A percentile compares a stretch with the other conserved stretches of the same genome.
These are phyloP conservation scores for Melitaea cinxia DNA, from an alignment of 1,140 invertebrate genomes.

Conservation along the genomic window DNA sequence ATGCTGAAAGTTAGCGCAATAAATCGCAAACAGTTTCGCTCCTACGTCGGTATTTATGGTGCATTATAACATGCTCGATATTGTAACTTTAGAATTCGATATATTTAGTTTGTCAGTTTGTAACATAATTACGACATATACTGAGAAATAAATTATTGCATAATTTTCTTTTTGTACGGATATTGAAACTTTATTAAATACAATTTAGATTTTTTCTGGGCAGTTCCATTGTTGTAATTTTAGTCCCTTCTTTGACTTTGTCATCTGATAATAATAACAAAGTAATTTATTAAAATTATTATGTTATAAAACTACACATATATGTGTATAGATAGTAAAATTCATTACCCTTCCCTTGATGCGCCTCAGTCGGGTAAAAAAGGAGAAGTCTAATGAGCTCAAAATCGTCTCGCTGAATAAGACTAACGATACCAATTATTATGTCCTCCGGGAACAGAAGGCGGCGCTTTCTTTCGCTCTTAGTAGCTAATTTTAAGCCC, in stretches of 20 bases:
- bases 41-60: background rate
- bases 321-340: background rate
- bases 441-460: background rate
- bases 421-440: conserved; percentile 3
- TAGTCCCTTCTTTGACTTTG: no score
- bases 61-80: background rate
- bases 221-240: background rate
- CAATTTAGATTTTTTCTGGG: no score
- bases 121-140: no score
- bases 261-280: no score
- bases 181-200: no score
- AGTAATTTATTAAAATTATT: no score
- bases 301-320: background rate
- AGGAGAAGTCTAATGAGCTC: background rate
- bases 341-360: no score
- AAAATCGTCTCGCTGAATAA: background rate
- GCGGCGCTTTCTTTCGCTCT: background rate
- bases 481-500: background rate
- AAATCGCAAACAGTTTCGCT: conserved; percentile 2
- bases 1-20: conserved; percentile 10
- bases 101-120: background rate
- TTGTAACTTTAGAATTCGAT: background rate
- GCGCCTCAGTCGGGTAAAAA: background rate
- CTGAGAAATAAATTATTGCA: no score
- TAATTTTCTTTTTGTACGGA: no score